Conservation (phyloP, 2,797 vertebrate genomes). For the Labroides dimidiatus region DNA sequence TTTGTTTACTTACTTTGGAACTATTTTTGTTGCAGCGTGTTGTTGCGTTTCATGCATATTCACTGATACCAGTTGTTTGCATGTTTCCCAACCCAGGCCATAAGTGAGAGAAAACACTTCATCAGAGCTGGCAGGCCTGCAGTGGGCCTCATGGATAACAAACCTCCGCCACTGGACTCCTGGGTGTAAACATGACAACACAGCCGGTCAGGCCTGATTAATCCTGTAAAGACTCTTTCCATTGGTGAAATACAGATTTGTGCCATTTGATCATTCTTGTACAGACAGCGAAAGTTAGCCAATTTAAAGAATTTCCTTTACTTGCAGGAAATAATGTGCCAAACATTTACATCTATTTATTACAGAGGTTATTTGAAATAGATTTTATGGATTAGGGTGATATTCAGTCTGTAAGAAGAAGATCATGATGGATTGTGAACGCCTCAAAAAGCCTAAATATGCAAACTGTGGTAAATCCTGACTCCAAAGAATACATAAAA, state of each 20-base stretch:
- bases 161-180: constrained; percentile 98
- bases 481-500: constrained; percentile 73
- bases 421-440: constrained; percentile 37
- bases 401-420: constrained; percentile 35
- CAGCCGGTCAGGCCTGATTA: constrained; percentile 17
- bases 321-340: constrained; percentile 70
- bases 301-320: constrained; percentile 45
- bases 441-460: constrained; percentile 71
- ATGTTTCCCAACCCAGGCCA: constrained; percentile 88
- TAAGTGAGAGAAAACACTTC: constrained; percentile 95
- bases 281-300: constrained; percentile 41
- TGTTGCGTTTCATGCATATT: constrained; percentile 30
- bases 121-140: constrained; percentile 95
- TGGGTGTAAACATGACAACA: constrained; percentile 90
- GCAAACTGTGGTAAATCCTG: constrained; percentile 62
- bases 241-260: constrained; percentile 59
- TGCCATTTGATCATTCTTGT: constrained; percentile 66
- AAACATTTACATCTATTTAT: constrained; percentile 74
- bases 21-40: constrained; percentile 12
- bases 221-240: constrained; percentile 65
- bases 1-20: constrained; percentile 9
- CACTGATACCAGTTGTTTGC: constrained; percentile 26
- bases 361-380: constrained; percentile 54
- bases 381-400: constrained; percentile 53
- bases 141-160: constrained; percentile 97